Evolutionary conservation across 2,797 vertebrate species (phyloP), one percentile per base, ranked within the genome.

Genomic region (Danio choprae): DNA sequence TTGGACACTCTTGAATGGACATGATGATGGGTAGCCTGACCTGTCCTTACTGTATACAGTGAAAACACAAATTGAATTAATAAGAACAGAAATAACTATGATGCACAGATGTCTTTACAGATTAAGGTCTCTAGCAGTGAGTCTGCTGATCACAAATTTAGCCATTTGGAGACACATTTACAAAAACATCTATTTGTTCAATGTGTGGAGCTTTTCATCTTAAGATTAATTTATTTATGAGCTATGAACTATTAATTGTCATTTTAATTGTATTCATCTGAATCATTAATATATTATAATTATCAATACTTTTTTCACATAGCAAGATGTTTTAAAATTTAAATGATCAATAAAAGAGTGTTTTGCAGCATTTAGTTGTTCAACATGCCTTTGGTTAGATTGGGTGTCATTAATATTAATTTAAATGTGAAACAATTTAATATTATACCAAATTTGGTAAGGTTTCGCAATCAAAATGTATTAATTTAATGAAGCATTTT

Each of bases 21-120:
- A 96, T 96, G 92, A 94, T 75, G 89, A 90, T 94, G 74, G 91
- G 87, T 20, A 90, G 87, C 74, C 88, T 89, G 84, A 85, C 91
- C 46, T 94, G 92, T 22, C 87, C 83, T 15, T 87, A 90, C 96
- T 98, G 91, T 3, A 48, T 74, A 29, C 18, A 9, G 44, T 38
- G 48, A 50, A 5, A 41, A n/a, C 13, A 20, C 6, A 59, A 29
- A 12, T 11, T 11, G 3, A 5, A 18, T 58, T 44, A 41, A 41
- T 29, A 22, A 58, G 38, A 58, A 29, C 3, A 44, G 13, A 43
- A 72, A 44, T 6, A 18, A 53, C 53, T 70, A 18, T 53, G 36
- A 68, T 3, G 0, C 22, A n/a, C n/a, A 10, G 15, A 68, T 51
- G 5, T 68, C 15, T 38, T 5, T 36, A 20, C 16, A 3, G 22